A percentile compares a stretch with the other conserved stretches of the same genome.
These are phyloP conservation scores for Girardinus metallicus DNA, from an alignment of 2,797 vertebrate species.

Conservation along the genomic window DNA sequence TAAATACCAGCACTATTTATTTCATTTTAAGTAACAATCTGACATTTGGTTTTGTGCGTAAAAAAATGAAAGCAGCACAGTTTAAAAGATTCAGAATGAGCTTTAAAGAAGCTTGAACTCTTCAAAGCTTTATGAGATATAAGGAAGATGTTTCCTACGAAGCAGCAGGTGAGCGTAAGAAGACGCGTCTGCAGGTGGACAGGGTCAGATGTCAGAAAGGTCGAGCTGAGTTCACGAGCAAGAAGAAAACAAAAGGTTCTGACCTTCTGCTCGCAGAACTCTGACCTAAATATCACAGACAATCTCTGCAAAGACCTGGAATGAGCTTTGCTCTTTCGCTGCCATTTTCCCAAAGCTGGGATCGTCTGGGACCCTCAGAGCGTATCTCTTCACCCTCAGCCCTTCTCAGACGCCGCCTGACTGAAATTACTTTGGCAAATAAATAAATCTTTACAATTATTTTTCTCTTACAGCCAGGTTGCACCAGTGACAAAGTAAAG, in stretches of 20 bases:
- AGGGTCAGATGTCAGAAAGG: neutral
- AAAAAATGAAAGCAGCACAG: neutral
- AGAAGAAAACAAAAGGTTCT: slow-evolving; percentile 2
- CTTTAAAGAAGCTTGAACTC: neutral
- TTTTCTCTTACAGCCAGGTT: neutral
- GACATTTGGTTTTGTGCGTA: neutral
- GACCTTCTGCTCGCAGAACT: neutral
- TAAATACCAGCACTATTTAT: neutral
- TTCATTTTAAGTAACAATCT: neutral
- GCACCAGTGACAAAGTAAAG: neutral
- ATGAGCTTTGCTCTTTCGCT: neutral
- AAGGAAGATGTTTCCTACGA: neutral
- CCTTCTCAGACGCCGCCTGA: neutral
- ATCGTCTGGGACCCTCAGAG: neutral
- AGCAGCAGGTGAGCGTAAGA: neutral
- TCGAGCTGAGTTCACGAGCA: neutral
- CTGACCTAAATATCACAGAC: slow-evolving; percentile 3
- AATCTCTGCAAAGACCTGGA: neutral
- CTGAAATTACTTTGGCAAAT: neutral
- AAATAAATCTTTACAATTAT: neutral
- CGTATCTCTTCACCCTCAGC: neutral
- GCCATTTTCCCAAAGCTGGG: neutral
- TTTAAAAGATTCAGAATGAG: neutral
- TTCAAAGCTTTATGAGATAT: neutral
- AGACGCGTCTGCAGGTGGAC: neutral